Percentiles rank a stretch among this genome's conserved stretches.
phyloP scores from a whole-genome alignment of 2,888 invertebrate genomes.

The Pseudococcus jackbeardsleyi region DNA sequence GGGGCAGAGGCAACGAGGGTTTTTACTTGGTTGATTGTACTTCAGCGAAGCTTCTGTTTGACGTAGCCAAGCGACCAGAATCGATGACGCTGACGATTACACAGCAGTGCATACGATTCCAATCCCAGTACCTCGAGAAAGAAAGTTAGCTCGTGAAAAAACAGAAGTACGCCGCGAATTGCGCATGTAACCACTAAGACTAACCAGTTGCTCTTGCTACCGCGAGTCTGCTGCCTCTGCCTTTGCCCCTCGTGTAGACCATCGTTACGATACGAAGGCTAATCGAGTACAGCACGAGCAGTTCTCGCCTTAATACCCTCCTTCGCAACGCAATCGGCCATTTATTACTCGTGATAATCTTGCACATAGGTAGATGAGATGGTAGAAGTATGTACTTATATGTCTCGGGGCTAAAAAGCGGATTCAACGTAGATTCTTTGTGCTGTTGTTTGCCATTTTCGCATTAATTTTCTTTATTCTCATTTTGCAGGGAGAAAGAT shows the following conservation, averaged over 20 bases:
- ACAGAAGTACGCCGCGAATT: neutral
- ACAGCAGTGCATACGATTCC: neutral
- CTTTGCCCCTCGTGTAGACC: too few species aligned
- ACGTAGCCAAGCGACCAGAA: neutral
- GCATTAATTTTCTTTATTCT: neutral
- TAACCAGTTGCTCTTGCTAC: neutral
- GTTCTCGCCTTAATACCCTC: neutral
- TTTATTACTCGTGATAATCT: neutral
- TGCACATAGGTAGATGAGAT: neutral
- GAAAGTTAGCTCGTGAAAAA: neutral
- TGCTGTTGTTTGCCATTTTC: neutral
- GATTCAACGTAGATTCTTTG: too few species aligned
- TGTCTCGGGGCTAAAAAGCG: too few species aligned
- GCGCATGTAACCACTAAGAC: neutral
- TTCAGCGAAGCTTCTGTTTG: neutral
- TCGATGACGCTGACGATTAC: neutral
- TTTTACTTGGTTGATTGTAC: too few species aligned
- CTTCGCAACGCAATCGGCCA: neutral
- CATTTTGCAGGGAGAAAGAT: slow-evolving; percentile 84
- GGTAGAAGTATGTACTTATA: neutral
- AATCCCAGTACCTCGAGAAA: neutral
- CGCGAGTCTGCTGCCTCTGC: neutral
- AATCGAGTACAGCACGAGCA: neutral
- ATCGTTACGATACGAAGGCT: neutral
- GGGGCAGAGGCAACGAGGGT: too few species aligned